Base-by-base conservation (phyloP, 92 coral and sea anemone species). In the Umimayanthus chanpuru region DNA sequence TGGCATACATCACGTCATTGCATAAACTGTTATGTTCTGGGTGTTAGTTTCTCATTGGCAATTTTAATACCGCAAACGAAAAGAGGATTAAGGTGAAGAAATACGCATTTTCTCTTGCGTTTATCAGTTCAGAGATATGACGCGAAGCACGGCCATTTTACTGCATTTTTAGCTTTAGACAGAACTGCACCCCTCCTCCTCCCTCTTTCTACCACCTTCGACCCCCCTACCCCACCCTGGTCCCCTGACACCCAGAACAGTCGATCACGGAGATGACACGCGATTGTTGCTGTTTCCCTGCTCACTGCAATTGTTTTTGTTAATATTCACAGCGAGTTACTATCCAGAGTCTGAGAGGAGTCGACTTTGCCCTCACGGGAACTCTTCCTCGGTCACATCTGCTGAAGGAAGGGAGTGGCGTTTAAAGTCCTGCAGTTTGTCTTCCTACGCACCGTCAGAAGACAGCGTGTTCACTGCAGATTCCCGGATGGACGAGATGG, bases 361-460 rank as follows among this genome's bases (percentile, higher is more conserved):
- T 72, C 61, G 38, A 6, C 79, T 67, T 44, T 47, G 32, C 44
- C 87, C 87, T 43, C 79, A 79, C 55, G 78, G 87, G 15, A 44
- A 41, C 67, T 66, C 78, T 2, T 82, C 86, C 0, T 70, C 87
- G 41, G 30, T 21, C 8, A 83, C 67, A 5, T 83, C 87, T 16
- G n/a, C 44, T 6, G 87, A 68, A 3, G 38, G 87, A 28, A 26
- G 28, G 21, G 77, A 43, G 66, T 83, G 66, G 78, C 78, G 87
- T 1, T 79, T 71, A 21, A 83, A 83, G 67, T 83, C 87, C 3
- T 23, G 56, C 41, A 83, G 87, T 70, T 83, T 83, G 41, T 83
- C 87, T 11, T 83, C 87, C 8, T 65, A 44, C 77, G 20, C 87
- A 29, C 87, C 87, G n/a, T 83, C 87, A 44, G 87, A 83, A 44